Percentiles rank a stretch among this genome's conserved stretches.
These are phyloP conservation scores for Ascidia mentula DNA, from an alignment of 23 tunicate species.

Conservation along the genomic window DNA sequence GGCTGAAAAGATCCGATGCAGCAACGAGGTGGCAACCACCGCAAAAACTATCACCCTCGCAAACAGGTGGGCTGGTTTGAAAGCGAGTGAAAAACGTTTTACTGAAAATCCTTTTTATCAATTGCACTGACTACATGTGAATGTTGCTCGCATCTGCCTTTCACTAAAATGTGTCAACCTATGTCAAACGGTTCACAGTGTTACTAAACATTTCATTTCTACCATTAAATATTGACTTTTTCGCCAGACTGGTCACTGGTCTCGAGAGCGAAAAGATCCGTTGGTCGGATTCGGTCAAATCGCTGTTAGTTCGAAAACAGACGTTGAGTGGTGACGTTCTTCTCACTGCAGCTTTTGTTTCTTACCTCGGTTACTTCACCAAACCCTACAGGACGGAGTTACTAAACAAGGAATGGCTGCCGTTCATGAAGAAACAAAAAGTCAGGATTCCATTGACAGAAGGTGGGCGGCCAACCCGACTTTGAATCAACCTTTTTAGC, in stretches of 20 bases:
- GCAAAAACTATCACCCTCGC: slow-evolving; percentile 79
- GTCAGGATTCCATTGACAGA: slow-evolving; percentile 75
- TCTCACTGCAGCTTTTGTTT: slow-evolving; percentile 84
- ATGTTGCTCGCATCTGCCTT: no score
- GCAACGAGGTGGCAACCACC: slow-evolving; percentile 83
- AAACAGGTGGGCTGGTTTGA: no score
- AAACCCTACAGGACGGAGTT: slow-evolving; percentile 64
- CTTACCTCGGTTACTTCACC: slow-evolving; percentile 88
- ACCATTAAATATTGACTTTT: background rate
- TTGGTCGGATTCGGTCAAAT: slow-evolving; percentile 78
- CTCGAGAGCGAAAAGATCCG: slow-evolving; percentile 80
- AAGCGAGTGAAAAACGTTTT: no score
- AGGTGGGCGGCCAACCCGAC: no score
- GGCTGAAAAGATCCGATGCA: slow-evolving; percentile 80
- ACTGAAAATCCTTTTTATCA: no score
- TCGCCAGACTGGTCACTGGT: slow-evolving; percentile 65
- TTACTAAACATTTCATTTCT: no score
- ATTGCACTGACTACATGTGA: no score
- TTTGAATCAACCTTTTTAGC: no score
- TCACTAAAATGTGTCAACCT: no score
- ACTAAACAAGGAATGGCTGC: slow-evolving; percentile 71
- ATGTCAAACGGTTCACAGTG: no score
- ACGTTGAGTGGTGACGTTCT: slow-evolving; percentile 88
- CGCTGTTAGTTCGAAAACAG: slow-evolving; percentile 52
- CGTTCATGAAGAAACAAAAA: slow-evolving; percentile 75